These are phyloP conservation scores for Laspeyria flexula DNA, from an alignment of 2,888 invertebrate genomes.

Conservation along the genomic window DNA sequence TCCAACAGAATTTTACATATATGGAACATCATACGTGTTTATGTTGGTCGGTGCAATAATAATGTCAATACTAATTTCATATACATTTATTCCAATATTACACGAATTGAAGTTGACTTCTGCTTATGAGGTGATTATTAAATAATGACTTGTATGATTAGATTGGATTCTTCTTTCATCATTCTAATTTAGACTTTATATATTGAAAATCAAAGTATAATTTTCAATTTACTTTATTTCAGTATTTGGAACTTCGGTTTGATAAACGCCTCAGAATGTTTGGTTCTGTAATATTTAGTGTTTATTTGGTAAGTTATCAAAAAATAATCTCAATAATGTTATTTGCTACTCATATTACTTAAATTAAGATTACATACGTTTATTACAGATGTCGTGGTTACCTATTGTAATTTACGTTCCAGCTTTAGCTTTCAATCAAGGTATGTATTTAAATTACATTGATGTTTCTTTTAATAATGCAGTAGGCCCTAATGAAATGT, in stretches of 20 bases:
- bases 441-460: slow-evolving; percentile 54
- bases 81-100: slow-evolving; percentile 89
- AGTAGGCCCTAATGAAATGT: neutral
- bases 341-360: neutral
- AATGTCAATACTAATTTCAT: slow-evolving; percentile 87
- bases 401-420: slow-evolving; percentile 91
- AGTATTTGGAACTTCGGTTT: slow-evolving; percentile 89
- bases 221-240: no score
- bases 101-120: slow-evolving; percentile 90
- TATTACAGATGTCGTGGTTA: slow-evolving; percentile 89
- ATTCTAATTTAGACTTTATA: no score
- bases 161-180: no score
- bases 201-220: no score
- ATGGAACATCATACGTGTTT: slow-evolving; percentile 91
- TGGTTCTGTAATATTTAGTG: slow-evolving; percentile 88
- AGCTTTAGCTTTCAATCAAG: slow-evolving; percentile 90
- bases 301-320: slow-evolving; percentile 85
- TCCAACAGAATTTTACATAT: slow-evolving; percentile 92
- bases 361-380: neutral
- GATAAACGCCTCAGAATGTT: slow-evolving; percentile 88
- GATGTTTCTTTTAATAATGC: neutral
- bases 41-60: slow-evolving; percentile 86
- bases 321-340: neutral
- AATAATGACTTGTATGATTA: no score
- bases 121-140: slow-evolving; percentile 88